Evolutionary conservation across 2,797 vertebrate species (phyloP), one percentile per base, ranked within the genome.

Genomic region (Pseudomugil gertrudae): DNA sequence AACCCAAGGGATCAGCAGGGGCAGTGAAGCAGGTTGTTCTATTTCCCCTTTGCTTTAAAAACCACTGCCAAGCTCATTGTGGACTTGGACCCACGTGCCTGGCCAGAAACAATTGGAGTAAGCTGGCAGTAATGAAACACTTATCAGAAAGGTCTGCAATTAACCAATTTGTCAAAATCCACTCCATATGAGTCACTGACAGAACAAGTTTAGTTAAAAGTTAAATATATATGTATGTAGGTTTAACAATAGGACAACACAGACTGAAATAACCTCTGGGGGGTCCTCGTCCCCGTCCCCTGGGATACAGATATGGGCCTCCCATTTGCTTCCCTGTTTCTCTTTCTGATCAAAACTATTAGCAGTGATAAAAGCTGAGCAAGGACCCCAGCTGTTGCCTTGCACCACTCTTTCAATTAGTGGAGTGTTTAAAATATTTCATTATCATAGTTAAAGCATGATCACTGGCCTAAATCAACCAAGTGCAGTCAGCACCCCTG

Each of bases 361-460:
- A 93, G 90, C 81, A 87, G 94, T 92, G 93, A 92, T 93, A 95
- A 93, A 94, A 88, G 87, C 91, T 83, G 24, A 64, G 87, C 85
- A 86, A 79, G 85, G 90, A 81, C 91, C 86, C 91, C 95, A 95
- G 94, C 95, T 96, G 94, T 90, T 93, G 90, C 93, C 69, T 66
- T 83, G 80, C 30, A 69, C 53, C 63, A 32, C 74, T 71, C 63
- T 88, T 87, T 86, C 78, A 87, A 85, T 85, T 87, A 87, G 83
- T 47, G 23, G 33, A 63, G 75, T 79, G 79, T 86, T 87, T 81
- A 82, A 88, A 89, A 84, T 87, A 76, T 81, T 74, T 84, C 79
- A 85, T 85, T 89, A 88, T 81, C 81, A 78, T 81, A 63, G 75
- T 87, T 88, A 81, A 92, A 92, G 90, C 93, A 92, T 72, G 90